Evolutionary conservation across 2,797 vertebrate species (phyloP).

Genomic region (Aldrovandia affinis): DNA sequence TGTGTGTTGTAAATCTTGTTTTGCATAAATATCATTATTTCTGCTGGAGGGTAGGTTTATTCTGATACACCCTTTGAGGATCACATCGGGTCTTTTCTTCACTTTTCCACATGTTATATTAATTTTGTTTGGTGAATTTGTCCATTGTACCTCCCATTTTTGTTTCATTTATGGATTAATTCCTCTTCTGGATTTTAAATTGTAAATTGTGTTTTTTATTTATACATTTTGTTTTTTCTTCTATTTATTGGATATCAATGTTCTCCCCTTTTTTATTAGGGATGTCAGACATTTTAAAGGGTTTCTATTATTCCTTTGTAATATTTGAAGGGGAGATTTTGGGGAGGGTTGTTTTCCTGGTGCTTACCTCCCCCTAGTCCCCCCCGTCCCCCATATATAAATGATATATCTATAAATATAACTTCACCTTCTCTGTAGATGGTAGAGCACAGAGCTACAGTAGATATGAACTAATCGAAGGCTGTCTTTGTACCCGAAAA

Average conservation of each 20-base stretch:
- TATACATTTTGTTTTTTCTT: slow-evolving; percentile 62
- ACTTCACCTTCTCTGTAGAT: slow-evolving; percentile 73
- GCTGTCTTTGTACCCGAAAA: slow-evolving; percentile 60
- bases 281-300: slow-evolving; percentile 64
- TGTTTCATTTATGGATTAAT: slow-evolving; percentile 64
- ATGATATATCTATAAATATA: slow-evolving; percentile 69
- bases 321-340: slow-evolving; percentile 42
- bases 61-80: slow-evolving; percentile 52
- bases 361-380: slow-evolving; percentile 61
- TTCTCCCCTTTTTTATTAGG: slow-evolving; percentile 66
- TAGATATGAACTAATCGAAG: slow-evolving; percentile 68
- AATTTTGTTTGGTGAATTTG: slow-evolving; percentile 64
- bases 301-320: slow-evolving; percentile 51
- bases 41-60: slow-evolving; percentile 61
- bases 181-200: slow-evolving; percentile 55
- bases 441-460: slow-evolving; percentile 71
- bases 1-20: slow-evolving; percentile 71
- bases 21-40: slow-evolving; percentile 60
- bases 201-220: slow-evolving; percentile 65
- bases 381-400: slow-evolving; percentile 65
- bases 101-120: slow-evolving; percentile 54
- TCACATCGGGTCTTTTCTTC: slow-evolving; percentile 60
- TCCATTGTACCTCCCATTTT: slow-evolving; percentile 64
- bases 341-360: slow-evolving; percentile 55
- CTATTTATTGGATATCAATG: slow-evolving; percentile 81